These are phyloP conservation scores for Melanotaenia trifasciata DNA, from an alignment of 2,797 vertebrate genomes.

Conservation along the genomic window DNA sequence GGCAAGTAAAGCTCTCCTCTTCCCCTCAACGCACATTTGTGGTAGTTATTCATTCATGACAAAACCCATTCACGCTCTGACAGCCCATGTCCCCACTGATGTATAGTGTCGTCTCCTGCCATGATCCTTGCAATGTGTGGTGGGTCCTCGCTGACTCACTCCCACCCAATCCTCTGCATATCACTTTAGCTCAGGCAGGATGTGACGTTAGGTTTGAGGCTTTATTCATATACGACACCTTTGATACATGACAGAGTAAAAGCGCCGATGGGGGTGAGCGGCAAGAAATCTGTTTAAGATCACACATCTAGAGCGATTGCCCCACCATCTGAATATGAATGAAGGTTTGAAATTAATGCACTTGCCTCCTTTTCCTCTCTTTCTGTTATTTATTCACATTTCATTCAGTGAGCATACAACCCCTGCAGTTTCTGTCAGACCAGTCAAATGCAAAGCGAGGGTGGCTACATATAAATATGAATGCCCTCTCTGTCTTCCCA, in stretches of 20 bases:
- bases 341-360: conserved; percentile 74
- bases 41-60: conserved; percentile 88
- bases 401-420: conserved; percentile 73
- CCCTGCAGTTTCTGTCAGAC: conserved; percentile 70
- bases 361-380: conserved; percentile 30
- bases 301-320: conserved; percentile 73
- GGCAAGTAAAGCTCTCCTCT: conserved; percentile 77
- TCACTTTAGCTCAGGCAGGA: conserved; percentile 58
- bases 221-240: conserved; percentile 67
- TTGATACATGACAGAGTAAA: conserved; percentile 81
- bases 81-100: conserved; percentile 80
- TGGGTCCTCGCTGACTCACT: conserved; percentile 37
- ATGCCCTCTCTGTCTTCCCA: conserved; percentile 62
- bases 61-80: conserved; percentile 86
- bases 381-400: conserved; percentile 78
- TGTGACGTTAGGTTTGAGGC: conserved; percentile 57
- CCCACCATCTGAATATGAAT: conserved; percentile 76
- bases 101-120: conserved; percentile 73
- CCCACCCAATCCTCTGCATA: conserved; percentile 29
- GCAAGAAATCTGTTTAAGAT: conserved; percentile 79
- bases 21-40: conserved; percentile 75
- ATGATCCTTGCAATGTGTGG: conserved; percentile 58
- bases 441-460: conserved; percentile 59
- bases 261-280: conserved; percentile 74
- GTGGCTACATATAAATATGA: conserved; percentile 66